Conservation (phyloP, 2,888 invertebrate species). For the Polia nebulosa region DNA sequence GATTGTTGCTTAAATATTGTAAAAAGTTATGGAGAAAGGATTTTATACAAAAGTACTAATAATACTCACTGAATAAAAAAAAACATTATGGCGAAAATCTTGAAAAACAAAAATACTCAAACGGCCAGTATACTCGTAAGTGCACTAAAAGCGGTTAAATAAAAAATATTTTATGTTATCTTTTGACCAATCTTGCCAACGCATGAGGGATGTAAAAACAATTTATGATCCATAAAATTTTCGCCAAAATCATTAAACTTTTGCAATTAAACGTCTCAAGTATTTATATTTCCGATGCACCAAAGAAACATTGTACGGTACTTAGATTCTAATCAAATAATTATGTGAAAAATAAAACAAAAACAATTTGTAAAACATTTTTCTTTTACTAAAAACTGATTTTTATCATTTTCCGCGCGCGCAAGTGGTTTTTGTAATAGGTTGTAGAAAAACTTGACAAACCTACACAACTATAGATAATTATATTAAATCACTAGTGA, state of each 20-base stretch:
- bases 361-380: slow-evolving; percentile 40
- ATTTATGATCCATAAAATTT: slow-evolving; percentile 71
- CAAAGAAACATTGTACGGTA: slow-evolving; percentile 21
- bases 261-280: slow-evolving; percentile 60
- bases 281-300: slow-evolving; percentile 52
- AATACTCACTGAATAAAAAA: background rate
- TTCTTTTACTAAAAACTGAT: background rate
- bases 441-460: background rate
- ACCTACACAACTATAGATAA: background rate
- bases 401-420: slow-evolving; percentile 24
- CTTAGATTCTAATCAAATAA: slow-evolving; percentile 43
- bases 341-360: slow-evolving; percentile 22
- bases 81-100: slow-evolving; percentile 13
- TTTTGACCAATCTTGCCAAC: slow-evolving; percentile 63
- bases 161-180: slow-evolving; percentile 70
- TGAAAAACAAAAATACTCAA: slow-evolving; percentile 49
- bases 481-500: background rate
- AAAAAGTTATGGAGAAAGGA: too few species aligned
- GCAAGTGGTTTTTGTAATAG: slow-evolving; percentile 15
- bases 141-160: slow-evolving; percentile 65
- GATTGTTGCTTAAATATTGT: background rate
- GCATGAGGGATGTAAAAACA: slow-evolving; percentile 61
- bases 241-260: slow-evolving; percentile 69
- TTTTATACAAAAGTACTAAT: background rate
- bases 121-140: slow-evolving; percentile 61